Conservation (phyloP, 1,140 invertebrate genomes). For the Venturia canescens region DNA sequence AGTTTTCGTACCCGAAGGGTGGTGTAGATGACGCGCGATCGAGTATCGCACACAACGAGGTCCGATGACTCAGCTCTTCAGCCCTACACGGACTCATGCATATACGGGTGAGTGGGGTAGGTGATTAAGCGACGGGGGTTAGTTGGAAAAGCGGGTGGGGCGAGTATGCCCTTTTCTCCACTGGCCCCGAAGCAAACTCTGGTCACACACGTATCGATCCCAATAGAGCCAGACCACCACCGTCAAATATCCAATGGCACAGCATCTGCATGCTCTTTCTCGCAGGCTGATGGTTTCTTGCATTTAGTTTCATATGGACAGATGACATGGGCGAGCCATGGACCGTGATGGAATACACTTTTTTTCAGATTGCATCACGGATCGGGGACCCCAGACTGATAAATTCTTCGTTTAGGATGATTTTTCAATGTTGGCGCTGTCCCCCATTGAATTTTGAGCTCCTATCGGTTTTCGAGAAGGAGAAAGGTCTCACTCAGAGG, state of each 20-base stretch:
- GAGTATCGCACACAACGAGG: constrained; percentile 61
- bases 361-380: neutral
- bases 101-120: neutral
- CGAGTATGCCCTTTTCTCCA: constrained; percentile 55
- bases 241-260: neutral
- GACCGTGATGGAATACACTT: neutral
- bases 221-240: constrained; percentile 15
- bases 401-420: constrained; percentile 4
- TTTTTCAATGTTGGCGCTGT: neutral
- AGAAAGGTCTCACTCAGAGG: too few relatives aligned
- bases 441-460: neutral
- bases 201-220: constrained; percentile 41
- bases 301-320: constrained; percentile 12
- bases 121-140: neutral
- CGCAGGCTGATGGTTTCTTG: neutral
- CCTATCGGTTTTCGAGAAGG: too few relatives aligned
- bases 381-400: constrained; percentile 22
- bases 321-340: neutral
- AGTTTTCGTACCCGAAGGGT: constrained; percentile 35
- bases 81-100: constrained; percentile 48
- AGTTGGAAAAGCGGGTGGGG: constrained; percentile 40
- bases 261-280: constrained; percentile 5
- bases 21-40: constrained; percentile 60
- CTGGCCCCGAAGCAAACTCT: constrained; percentile 38
- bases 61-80: constrained; percentile 65